Base-by-base conservation (phyloP, 2,888 invertebrate species). In the Ornithoptera alexandrae region DNA sequence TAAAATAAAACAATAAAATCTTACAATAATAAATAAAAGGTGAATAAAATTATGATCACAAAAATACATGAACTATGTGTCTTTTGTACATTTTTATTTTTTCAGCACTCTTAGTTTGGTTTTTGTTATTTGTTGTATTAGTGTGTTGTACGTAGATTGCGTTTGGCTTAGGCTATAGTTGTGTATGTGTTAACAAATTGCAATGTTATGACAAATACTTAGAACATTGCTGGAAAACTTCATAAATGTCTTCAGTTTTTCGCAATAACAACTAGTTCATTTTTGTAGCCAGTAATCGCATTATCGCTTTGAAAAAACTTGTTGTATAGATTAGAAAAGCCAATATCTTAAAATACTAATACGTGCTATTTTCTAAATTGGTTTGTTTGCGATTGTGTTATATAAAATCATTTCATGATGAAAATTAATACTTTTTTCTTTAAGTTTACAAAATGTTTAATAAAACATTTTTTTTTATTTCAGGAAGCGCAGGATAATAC, bases 401-500 rank as follows among this genome's bases (percentile, higher is more conserved):
- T 7, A 1, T 20, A 20, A 56, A 56, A 8, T n/a, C 1, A n/a
- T 56, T 20, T 20, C n/a, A 3, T 30, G 30, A 30, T 30, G 30
- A 30, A 30, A 30, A 30, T 30, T 30, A 2, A 30, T 30, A 30
- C 30, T 30, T 30, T 3, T 30, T 30, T 30, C 30, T 30, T 30
- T 30, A 30, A 56, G 15, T 20, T 4, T 56, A 56, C 56, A 20
- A 20, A 20, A n/a, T 8, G 6, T 10, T 56, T 56, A 56, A 56
- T 7, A n/a, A 5, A n/a, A n/a, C 6, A 8, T 53, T 5, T 60
- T 64, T 42, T 69, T 30, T n/a, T 17, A n/a, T 77, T 78, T 18
- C 83, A 91, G 91, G 91, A 91, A 77, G 81, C 81, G 80, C 88
- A 86, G 85, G 92, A 89, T 84, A 88, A 84, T 67, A 77, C 83